These are phyloP conservation scores for Enteromius argenteus DNA, from an alignment of 2,797 vertebrate species.

Conservation along the genomic window DNA sequence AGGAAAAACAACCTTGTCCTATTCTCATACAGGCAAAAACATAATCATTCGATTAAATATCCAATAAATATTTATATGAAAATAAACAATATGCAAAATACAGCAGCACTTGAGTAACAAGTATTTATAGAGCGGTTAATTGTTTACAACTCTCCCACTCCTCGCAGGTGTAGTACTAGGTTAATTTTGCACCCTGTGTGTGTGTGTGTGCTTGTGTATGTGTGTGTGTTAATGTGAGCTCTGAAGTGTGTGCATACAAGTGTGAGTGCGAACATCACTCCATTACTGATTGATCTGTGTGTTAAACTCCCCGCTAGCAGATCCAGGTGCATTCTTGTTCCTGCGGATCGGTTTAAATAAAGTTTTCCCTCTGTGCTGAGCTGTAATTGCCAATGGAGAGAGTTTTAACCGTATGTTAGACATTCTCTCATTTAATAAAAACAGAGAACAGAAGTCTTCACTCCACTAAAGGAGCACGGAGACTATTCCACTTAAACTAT, in stretches of 20 bases:
- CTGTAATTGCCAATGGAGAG: slow-evolving; percentile 80
- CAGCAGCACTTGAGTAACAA: not conserved
- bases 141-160: not conserved
- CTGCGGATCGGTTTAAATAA: slow-evolving; percentile 76
- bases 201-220: not conserved
- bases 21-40: not conserved
- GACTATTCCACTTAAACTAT: slow-evolving; percentile 58
- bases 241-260: slow-evolving; percentile 26
- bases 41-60: not conserved
- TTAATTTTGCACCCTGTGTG: not conserved
- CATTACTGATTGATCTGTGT: slow-evolving; percentile 60
- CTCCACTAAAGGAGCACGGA: slow-evolving; percentile 51
- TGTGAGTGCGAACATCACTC: slow-evolving; percentile 48
- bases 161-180: not conserved
- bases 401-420: slow-evolving; percentile 78
- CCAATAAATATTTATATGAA: not conserved
- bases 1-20: not conserved
- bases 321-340: slow-evolving; percentile 54
- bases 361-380: slow-evolving; percentile 70
- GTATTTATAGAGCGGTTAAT: not conserved
- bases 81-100: not conserved
- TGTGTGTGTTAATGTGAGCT: slow-evolving; percentile 30
- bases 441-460: slow-evolving; percentile 49
- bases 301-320: slow-evolving; percentile 50
- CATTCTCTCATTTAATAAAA: slow-evolving; percentile 86